These are phyloP conservation scores for Dynastes grantii DNA, from an alignment of 2,888 invertebrate species.

Conservation along the genomic window DNA sequence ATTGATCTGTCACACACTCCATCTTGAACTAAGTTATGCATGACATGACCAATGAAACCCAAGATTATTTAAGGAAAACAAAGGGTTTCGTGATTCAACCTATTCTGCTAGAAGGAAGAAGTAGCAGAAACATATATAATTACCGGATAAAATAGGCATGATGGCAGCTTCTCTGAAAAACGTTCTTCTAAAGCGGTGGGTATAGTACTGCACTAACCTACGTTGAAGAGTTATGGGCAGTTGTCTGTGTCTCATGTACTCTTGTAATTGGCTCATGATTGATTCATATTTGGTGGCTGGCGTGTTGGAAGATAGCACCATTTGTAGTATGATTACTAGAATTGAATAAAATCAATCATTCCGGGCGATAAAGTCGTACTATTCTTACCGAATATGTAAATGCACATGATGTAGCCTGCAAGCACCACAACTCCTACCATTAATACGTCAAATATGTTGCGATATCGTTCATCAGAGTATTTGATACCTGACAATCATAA, in stretches of 20 bases:
- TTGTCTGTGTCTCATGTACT: slow-evolving; percentile 51
- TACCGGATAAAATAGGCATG: slow-evolving; percentile 64
- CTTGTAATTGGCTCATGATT: slow-evolving; percentile 47
- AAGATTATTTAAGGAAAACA: too few species aligned
- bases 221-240: slow-evolving; percentile 47
- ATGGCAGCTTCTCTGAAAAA: slow-evolving; percentile 67
- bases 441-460: background rate
- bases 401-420: slow-evolving; percentile 44
- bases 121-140: background rate
- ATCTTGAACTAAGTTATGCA: too few species aligned
- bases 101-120: too few species aligned
- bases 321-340: slow-evolving; percentile 48
- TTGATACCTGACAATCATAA: slow-evolving; percentile 21
- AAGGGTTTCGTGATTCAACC: too few species aligned
- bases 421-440: slow-evolving; percentile 1
- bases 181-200: slow-evolving; percentile 67
- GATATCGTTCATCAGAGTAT: background rate
- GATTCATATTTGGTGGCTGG: slow-evolving; percentile 49
- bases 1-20: too few species aligned
- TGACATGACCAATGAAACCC: too few species aligned
- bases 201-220: slow-evolving; percentile 57
- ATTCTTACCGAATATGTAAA: slow-evolving; percentile 42
- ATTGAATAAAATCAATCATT: background rate
- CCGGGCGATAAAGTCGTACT: too few species aligned
- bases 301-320: slow-evolving; percentile 46